Percentiles rank a stretch among this genome's conserved stretches.
phyloP scores from a whole-genome alignment of 23 tunicate genomes.

The Styela clava region DNA sequence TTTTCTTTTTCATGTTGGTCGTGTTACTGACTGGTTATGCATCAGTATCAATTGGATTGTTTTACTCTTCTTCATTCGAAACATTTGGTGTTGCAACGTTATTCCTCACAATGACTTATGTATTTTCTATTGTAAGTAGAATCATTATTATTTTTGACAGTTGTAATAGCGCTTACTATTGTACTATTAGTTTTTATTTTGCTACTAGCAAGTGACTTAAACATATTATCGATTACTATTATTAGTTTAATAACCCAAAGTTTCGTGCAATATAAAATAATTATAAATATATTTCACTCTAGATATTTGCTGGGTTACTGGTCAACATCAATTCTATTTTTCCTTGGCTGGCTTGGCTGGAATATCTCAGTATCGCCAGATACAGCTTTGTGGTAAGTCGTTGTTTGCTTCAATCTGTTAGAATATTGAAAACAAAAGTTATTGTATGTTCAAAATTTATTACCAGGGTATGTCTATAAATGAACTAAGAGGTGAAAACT shows the following conservation, averaged over 20 bases:
- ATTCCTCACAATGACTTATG: conserved; percentile 22
- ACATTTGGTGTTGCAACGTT: conserved; percentile 21
- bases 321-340: conserved; percentile 53
- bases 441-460: too few species aligned
- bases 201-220: neutral
- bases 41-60: conserved; percentile 24
- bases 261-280: too few species aligned
- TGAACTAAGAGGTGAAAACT: conserved; percentile 10
- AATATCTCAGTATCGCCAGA: conserved; percentile 80
- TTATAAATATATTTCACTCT: too few species aligned
- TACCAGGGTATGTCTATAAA: conserved; percentile 24
- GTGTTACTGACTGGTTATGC: conserved; percentile 34
- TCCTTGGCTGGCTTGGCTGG: conserved; percentile 85
- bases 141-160: neutral
- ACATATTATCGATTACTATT: neutral
- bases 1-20: conserved; percentile 37
- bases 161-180: too few species aligned
- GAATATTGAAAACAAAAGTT: too few species aligned
- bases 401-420: neutral
- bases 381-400: conserved; percentile 85
- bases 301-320: conserved; percentile 86
- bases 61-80: conserved; percentile 23
- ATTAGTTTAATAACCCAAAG: too few species aligned
- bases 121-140: conserved; percentile 34
- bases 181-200: too few species aligned